Conservation (phyloP, 1,140 invertebrate genomes). For the Drosophila rufa region DNA sequence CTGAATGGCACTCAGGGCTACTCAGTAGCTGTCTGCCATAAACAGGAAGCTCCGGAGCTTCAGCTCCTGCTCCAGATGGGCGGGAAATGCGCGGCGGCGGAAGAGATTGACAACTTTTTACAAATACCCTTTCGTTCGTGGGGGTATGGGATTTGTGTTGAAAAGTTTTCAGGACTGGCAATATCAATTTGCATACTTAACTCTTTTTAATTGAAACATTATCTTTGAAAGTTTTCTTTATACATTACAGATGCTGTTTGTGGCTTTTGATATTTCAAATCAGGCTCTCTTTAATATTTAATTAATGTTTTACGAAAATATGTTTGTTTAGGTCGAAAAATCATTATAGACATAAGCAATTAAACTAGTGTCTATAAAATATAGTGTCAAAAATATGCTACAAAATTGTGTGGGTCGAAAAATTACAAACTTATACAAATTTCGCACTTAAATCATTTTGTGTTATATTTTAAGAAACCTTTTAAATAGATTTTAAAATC, state of each 20-base stretch:
- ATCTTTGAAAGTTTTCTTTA: not conserved
- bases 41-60: conserved; percentile 26
- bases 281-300: not conserved
- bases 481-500: too few relatives aligned
- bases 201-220: conserved; percentile 8
- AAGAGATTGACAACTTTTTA: conserved; percentile 44
- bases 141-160: not conserved
- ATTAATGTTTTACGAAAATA: too few relatives aligned
- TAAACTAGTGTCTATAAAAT: too few relatives aligned
- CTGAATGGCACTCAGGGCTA: conserved; percentile 37
- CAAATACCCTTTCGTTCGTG: conserved; percentile 21
- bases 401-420: too few relatives aligned
- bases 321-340: too few relatives aligned
- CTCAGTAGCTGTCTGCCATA: conserved; percentile 45
- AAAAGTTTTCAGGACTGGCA: not conserved
- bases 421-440: too few relatives aligned
- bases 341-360: too few relatives aligned
- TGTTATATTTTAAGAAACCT: too few relatives aligned
- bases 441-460: too few relatives aligned
- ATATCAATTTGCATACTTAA: not conserved
- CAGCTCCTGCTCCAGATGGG: not conserved
- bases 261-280: not conserved
- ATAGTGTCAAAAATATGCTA: too few relatives aligned
- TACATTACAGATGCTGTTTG: not conserved
- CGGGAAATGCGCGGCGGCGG: conserved; percentile 6